Evolutionary conservation across 53 echinoderm and acorn worm species (phyloP), one percentile per base, ranked within the genome.

Genomic region (Paelopatides confundens): DNA sequence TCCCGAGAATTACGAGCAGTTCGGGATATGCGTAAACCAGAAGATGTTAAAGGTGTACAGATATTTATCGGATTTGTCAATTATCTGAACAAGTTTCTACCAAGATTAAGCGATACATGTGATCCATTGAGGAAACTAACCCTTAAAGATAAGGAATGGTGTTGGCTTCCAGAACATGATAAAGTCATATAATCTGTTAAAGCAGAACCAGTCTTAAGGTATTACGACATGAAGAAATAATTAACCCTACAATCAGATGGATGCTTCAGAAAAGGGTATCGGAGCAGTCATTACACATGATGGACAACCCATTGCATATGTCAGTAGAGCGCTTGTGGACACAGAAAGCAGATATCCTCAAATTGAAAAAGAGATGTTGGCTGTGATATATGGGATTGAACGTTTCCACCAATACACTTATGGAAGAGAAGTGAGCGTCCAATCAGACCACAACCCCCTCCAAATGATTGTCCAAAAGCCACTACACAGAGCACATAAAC

Each of bases 11-110:
- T 92, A 13, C 21, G 70, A 39, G 85, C 92, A 47, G 85, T 92
- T 35, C 0, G 88, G 54, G 31, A 84, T 12, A 92, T 92, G 88
- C 85, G 65, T 2, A 58, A 88, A 9, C 88, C 88, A 43, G 48
- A 65, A 21, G 65, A 86, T 79, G 90, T 86, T 9, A 64, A 66
- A 31, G 91, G 71, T 28, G 82, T 88, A 7, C 84, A 85, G 27
- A 68, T 82, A 46, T 82, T 91, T n/a, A 69, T 91, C 33, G 88
- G 87, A 5, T 91, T 88, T 71, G 87, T 82, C 2, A 87, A 88
- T 62, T 91, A 87, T 23, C 34, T 88, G 36, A 82, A 82, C 36
- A 87, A 82, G 47, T 87, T 91, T 58, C 48, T 86, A 27, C 85
- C 86, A 11, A 48, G 77, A 54, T 76, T 85, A 8, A 88, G 85